Evolutionary conservation across 1,140 invertebrate genomes (phyloP), one percentile per base, ranked within the genome.

Genomic region (Camponotus vicinus): DNA sequence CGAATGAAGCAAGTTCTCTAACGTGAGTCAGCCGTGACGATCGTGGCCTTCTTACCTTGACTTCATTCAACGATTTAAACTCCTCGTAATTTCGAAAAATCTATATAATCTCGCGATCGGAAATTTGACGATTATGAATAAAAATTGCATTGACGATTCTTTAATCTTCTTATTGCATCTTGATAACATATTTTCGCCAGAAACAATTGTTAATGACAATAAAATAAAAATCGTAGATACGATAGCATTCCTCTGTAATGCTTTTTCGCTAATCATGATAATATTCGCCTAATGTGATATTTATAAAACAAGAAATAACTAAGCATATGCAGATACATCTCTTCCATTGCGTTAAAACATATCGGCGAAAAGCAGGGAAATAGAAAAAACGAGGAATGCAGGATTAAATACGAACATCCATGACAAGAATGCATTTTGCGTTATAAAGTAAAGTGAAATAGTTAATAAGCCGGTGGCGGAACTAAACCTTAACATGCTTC

Each of bases 21-120:
- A 34, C 52, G 18, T 86, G 87, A 88, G 78, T 87, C 85, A 86
- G 69, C 66, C 66, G 37, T 34, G 45, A 59, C 67, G 91, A 92
- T 92, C 90, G 79, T 92, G 92, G 89, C 91, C 92, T 92, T 88
- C 87, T 93, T 92, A 93, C 92, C 92, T 94, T 93, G 93, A 92
- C 92, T 94, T 84, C 76, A 64, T 86, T 90, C 75, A 86, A 40
- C 18, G 27, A 61, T 71, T 82, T 71, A 34, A 71, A 7, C 27
- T 13, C 18, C 9, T 13, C 34, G 15, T 45, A 57, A 49, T 45
- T 21, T 21, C 2, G 6, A 59, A 1, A 40, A 32, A 57, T 7
- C 0, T 45, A 21, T 32, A 42, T 3, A 73, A 63, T 45, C 15
- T 73, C n/a, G 3, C 0, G 32, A 61, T 61, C 6, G 5, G n/a